phyloP scores from a whole-genome alignment of 2,888 invertebrate genomes.

The Meiosimyza platycephala region DNA sequence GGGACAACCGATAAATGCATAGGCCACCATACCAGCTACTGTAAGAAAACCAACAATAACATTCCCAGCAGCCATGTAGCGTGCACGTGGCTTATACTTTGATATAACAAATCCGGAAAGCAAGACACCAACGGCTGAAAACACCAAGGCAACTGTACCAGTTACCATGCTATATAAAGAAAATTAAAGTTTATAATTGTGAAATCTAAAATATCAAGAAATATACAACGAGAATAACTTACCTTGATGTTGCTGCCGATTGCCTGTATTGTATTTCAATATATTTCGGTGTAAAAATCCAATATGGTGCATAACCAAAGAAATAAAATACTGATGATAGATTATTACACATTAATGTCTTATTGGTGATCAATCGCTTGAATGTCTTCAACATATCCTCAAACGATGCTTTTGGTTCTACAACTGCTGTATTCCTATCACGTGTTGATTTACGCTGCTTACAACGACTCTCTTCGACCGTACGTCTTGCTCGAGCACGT shows the following conservation, averaged over 20 bases:
- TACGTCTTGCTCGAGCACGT: conserved; percentile 71
- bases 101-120: conserved; percentile 76
- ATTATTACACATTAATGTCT: conserved; percentile 77
- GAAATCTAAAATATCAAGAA: neutral
- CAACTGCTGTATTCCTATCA: conserved; percentile 33
- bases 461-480: conserved; percentile 47
- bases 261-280: conserved; percentile 84
- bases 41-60: conserved; percentile 74
- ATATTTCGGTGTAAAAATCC: conserved; percentile 85
- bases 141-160: conserved; percentile 77
- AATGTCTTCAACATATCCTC: conserved; percentile 73
- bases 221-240: neutral
- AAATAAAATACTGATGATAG: conserved; percentile 78
- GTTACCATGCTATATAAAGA: conserved; percentile 72
- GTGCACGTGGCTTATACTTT: conserved; percentile 74
- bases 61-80: conserved; percentile 78
- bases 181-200: neutral
- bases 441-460: conserved; percentile 43
- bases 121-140: conserved; percentile 77
- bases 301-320: conserved; percentile 78
- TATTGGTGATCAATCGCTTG: conserved; percentile 73
- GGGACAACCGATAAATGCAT: conserved; percentile 76
- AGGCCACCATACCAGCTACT: conserved; percentile 73
- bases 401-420: conserved; percentile 58
- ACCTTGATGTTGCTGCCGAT: conserved; percentile 75